Evolutionary conservation across 2,113 vertebrate species (phyloP).

Genomic region (Spea multiplicata): DNA sequence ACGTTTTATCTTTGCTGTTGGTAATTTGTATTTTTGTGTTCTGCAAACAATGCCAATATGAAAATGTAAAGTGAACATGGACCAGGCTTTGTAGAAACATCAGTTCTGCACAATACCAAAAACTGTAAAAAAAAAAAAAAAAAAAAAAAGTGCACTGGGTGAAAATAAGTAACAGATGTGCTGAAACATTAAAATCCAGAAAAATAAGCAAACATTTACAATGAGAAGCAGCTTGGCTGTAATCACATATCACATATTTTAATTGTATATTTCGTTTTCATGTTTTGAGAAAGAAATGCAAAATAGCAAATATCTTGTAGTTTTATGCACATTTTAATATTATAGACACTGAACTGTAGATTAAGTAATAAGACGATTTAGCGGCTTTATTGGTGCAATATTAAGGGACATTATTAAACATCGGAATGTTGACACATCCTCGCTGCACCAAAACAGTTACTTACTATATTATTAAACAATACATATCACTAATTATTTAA

Average conservation of each 20-base stretch:
- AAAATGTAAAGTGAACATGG: background rate
- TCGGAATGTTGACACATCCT: too few species aligned
- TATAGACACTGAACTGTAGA: too few species aligned
- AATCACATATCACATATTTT: conserved; percentile 30
- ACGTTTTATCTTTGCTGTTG: too few species aligned
- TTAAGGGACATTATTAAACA: too few species aligned
- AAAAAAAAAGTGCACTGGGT: conserved; percentile 24
- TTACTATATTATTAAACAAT: too few species aligned
- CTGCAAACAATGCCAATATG: background rate
- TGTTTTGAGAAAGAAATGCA: conserved; percentile 15
- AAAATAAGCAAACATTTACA: conserved; percentile 35
- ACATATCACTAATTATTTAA: too few species aligned
- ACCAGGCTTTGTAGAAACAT: background rate
- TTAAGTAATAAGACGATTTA: too few species aligned
- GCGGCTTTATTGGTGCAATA: too few species aligned
- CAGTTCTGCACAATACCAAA: conserved; percentile 35
- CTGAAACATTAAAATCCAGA: conserved; percentile 33
- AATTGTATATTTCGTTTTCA: background rate
- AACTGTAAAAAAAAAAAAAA: conserved; percentile 35
- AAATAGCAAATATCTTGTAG: conserved; percentile 5
- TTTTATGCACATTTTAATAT: background rate
- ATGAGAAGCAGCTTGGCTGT: conserved; percentile 28
- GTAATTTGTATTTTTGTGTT: too few species aligned
- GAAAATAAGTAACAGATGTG: conserved; percentile 40
- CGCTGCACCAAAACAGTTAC: too few species aligned